Evolutionary conservation across 2,113 vertebrate genomes (phyloP).

Genomic region (Casuarius casuarius): DNA sequence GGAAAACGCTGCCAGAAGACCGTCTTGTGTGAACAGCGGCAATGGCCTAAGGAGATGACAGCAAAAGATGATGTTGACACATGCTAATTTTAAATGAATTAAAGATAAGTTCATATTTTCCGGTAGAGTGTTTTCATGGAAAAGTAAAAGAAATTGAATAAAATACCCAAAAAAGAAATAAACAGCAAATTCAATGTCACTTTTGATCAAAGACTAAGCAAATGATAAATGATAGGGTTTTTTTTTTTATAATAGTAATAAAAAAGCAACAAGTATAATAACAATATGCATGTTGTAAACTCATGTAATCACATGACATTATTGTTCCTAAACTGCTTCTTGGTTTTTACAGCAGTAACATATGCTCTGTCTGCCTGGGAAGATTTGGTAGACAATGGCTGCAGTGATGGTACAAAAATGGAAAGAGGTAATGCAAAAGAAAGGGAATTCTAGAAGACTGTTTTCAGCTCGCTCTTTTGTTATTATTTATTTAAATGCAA

Average conservation of each 20-base stretch:
- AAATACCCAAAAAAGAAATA: neutral
- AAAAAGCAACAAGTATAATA: neutral
- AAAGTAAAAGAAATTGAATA: neutral
- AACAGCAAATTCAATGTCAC: neutral
- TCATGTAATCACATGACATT: neutral
- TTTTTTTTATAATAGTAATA: neutral
- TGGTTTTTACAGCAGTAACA: neutral
- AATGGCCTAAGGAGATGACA: neutral
- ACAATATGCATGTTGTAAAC: neutral
- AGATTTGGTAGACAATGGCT: constrained; percentile 21
- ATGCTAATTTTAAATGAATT: neutral
- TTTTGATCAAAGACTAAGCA: neutral
- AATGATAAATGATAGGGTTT: neutral
- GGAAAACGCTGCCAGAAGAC: neutral
- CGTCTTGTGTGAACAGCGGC: neutral
- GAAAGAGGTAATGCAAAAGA: neutral
- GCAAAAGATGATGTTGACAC: neutral
- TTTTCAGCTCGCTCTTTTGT: constrained; percentile 44
- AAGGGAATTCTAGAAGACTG: neutral
- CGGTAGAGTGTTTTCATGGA: neutral
- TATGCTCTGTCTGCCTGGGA: constrained; percentile 41
- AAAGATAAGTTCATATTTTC: neutral
- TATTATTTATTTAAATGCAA: constrained; percentile 62
- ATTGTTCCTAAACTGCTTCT: neutral
- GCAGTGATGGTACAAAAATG: neutral